Conservation (phyloP, 2,888 invertebrate genomes). For the Lepeophtheirus nordmannii region DNA sequence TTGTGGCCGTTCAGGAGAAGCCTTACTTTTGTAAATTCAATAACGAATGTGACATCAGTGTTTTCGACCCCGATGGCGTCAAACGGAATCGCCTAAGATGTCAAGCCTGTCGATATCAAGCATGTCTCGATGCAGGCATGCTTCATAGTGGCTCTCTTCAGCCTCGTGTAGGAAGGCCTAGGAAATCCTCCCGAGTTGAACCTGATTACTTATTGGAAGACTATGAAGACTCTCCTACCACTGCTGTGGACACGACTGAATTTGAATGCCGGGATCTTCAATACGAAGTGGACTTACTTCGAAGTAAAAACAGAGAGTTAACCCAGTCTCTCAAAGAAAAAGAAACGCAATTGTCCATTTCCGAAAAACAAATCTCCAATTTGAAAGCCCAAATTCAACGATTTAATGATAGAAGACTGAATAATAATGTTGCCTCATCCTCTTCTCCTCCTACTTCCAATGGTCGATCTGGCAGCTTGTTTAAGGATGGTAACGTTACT, state of each 20-base stretch:
- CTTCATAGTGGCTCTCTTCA: not conserved
- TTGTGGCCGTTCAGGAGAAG: not conserved
- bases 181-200: not conserved
- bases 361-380: constrained; percentile 1
- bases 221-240: not conserved
- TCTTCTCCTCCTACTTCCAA: not conserved
- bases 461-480: constrained; percentile 1
- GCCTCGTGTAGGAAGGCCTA: not conserved
- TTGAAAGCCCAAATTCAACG: not conserved
- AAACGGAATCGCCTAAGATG: not conserved
- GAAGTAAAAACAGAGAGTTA: not conserved
- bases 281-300: not conserved
- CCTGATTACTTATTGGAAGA: not conserved
- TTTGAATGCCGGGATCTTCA: not conserved
- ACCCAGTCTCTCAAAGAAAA: not conserved
- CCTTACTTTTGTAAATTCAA: constrained; percentile 7
- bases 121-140: constrained; percentile 7
- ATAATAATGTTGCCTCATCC: not conserved
- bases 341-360: not conserved
- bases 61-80: not conserved
- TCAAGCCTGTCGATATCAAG: constrained; percentile 4
- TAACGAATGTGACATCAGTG: not conserved
- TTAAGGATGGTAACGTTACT: constrained; percentile 1
- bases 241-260: not conserved
- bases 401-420: not conserved